Evolutionary conservation across 2,797 vertebrate species (phyloP), one percentile per base, ranked within the genome.

Genomic region (Bufotes viridis): DNA sequence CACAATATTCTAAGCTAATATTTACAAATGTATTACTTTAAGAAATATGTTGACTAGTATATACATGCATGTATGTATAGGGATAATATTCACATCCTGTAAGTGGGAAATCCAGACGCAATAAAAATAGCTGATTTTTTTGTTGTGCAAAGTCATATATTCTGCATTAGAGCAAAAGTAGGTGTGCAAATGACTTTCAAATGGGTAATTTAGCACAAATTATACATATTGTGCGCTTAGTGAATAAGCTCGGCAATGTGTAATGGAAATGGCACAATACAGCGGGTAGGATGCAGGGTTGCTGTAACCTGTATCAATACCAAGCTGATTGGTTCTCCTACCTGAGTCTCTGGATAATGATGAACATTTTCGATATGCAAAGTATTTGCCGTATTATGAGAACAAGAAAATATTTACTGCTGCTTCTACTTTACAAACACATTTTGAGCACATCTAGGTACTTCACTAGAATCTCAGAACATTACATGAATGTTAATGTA

Each of bases 351-450:
- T 26, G 61, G 42, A 82, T 82, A 82, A 82, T 82, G 81, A 82
- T 69, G 65, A 82, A 67, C 65, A 82, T 69, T 82, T 82, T 82
- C 81, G 65, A 82, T 82, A 82, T 82, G 81, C 81, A 67, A 82
- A 82, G 63, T 69, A 82, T 82, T 69, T 82, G 42, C 61, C 51
- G 61, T 82, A 82, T 82, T 82, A 82, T 69, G 81, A 82, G 81
- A 82, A 82, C 49, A 82, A 82, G 81, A 82, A 82, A 82, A 82
- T 82, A 82, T 82, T 82, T 82, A 82, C 81, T 82, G 81, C 81
- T 82, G 51, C 81, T 82, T 69, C 63, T 69, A 82, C 81, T 82
- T 82, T 82, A 82, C 65, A 67, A 82, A 67, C 81, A 82, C 81
- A 82, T 82, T 82, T 82, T 24, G 81, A 82, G 81, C 63, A 82